phyloP scores from a whole-genome alignment of 2,888 invertebrate genomes.

The Temnothorax ravouxi region DNA sequence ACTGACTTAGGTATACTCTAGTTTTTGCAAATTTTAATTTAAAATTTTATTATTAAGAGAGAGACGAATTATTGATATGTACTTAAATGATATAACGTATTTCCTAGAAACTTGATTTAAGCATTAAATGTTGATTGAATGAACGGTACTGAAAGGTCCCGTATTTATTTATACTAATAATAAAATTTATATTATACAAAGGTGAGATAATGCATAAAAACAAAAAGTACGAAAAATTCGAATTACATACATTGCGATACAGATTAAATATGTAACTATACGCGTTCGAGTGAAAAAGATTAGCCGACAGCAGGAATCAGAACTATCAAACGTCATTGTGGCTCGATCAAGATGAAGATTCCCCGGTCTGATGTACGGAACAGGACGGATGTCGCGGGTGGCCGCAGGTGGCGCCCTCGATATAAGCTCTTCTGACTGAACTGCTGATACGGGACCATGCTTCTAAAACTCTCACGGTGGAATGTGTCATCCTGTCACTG shows the following conservation, averaged over 20 bases:
- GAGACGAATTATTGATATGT: background rate
- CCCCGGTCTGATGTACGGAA: conserved; percentile 76
- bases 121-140: background rate
- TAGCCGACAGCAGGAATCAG: conserved; percentile 76
- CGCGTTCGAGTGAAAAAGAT: conserved; percentile 76
- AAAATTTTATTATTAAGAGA: background rate
- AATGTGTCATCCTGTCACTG: conserved; percentile 86
- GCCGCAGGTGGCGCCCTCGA: conserved; percentile 85
- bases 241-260: conserved; percentile 26
- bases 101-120: background rate
- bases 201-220: background rate
- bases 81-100: background rate
- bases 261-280: conserved; percentile 52
- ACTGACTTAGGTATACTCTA: background rate
- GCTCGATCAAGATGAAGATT: conserved; percentile 83
- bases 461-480: conserved; percentile 83
- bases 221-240: background rate
- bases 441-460: conserved; percentile 80
- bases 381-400: conserved; percentile 82
- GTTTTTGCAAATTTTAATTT: background rate
- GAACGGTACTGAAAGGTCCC: background rate
- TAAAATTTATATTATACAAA: background rate
- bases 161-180: conserved; percentile 10
- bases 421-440: conserved; percentile 80
- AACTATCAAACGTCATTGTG: conserved; percentile 76